These are phyloP conservation scores for Cotesia typhae DNA, from an alignment of 1,140 invertebrate species.

Conservation along the genomic window DNA sequence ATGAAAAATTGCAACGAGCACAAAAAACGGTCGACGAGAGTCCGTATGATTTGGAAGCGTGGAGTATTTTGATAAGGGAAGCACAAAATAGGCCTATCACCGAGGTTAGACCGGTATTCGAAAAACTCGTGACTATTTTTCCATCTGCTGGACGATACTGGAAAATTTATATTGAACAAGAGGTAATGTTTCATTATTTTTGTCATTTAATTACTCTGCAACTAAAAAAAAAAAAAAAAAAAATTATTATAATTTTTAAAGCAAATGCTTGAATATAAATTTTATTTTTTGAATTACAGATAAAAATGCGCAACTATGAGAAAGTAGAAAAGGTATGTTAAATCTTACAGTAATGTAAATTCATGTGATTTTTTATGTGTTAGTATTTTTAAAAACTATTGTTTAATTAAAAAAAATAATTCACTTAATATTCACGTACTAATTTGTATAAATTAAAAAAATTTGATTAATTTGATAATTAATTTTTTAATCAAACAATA, in stretches of 20 bases:
- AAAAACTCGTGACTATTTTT: slow-evolving; percentile 92
- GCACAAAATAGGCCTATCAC: slow-evolving; percentile 90
- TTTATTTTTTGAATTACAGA: slow-evolving; percentile 70
- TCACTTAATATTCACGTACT: slow-evolving; percentile 7
- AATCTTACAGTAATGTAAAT: slow-evolving; percentile 49
- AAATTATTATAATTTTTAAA: slow-evolving; percentile 4
- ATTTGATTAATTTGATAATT: slow-evolving; percentile 8
- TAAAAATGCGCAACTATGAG: slow-evolving; percentile 95
- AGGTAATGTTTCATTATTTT: slow-evolving; percentile 71
- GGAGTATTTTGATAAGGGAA: slow-evolving; percentile 94
- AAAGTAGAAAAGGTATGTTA: slow-evolving; percentile 95
- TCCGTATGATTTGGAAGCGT: slow-evolving; percentile 94
- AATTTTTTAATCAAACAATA: slow-evolving; percentile 46
- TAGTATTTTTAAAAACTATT: slow-evolving; percentile 43
- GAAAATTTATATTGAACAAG: slow-evolving; percentile 99
- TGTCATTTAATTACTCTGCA: no score
- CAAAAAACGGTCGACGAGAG: slow-evolving; percentile 85
- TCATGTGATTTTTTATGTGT: slow-evolving; percentile 42
- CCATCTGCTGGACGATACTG: slow-evolving; percentile 96
- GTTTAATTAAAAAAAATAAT: slow-evolving; percentile 46
- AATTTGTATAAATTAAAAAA: not conserved
- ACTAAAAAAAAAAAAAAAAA: slow-evolving; percentile 28
- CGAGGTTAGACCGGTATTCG: slow-evolving; percentile 91
- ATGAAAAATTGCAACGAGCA: slow-evolving; percentile 81
- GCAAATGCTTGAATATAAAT: not conserved